These are phyloP conservation scores for Nipponacmea schrenckii DNA, from an alignment of 2,888 invertebrate species.

Conservation along the genomic window DNA sequence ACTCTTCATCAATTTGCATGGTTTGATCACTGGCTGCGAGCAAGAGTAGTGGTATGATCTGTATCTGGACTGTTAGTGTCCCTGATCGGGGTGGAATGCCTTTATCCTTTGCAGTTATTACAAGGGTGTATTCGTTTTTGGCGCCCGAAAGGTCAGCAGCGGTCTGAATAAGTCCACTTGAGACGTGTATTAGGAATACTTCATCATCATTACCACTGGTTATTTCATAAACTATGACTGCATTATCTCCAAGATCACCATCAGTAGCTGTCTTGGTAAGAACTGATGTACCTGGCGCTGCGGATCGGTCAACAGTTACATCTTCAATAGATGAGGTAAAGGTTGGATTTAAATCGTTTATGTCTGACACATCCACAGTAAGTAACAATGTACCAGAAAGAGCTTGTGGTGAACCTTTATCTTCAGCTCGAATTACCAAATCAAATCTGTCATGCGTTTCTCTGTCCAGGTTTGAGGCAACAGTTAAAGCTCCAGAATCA, in stretches of 20 bases:
- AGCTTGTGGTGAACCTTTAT: slow-evolving; percentile 33
- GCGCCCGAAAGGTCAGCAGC: slow-evolving; percentile 28
- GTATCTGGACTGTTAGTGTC: slow-evolving; percentile 36
- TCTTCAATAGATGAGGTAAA: slow-evolving; percentile 32
- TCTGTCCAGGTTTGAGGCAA: slow-evolving; percentile 34
- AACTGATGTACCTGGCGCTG: slow-evolving; percentile 32
- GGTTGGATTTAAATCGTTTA: slow-evolving; percentile 42
- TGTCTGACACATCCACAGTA: slow-evolving; percentile 35
- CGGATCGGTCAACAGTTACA: slow-evolving; percentile 35
- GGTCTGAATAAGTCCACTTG: slow-evolving; percentile 38
- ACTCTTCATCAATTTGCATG: slow-evolving; percentile 39
- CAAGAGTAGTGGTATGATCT: slow-evolving; percentile 34
- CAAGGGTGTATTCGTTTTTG: slow-evolving; percentile 25
- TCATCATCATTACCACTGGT: slow-evolving; percentile 40
- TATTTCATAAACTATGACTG: slow-evolving; percentile 39
- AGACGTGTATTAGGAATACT: slow-evolving; percentile 38
- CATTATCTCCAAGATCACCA: slow-evolving; percentile 39
- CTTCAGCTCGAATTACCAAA: slow-evolving; percentile 37
- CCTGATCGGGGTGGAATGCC: slow-evolving; percentile 38
- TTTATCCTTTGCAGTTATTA: slow-evolving; percentile 39
- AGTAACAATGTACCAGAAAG: slow-evolving; percentile 37
- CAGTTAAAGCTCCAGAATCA: slow-evolving; percentile 25
- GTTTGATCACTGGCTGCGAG: slow-evolving; percentile 29
- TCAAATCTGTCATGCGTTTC: slow-evolving; percentile 35
- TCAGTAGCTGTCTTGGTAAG: slow-evolving; percentile 40